Evolutionary conservation across 2,888 invertebrate genomes (phyloP).

Genomic region (Andrena haemorrhoa): DNA sequence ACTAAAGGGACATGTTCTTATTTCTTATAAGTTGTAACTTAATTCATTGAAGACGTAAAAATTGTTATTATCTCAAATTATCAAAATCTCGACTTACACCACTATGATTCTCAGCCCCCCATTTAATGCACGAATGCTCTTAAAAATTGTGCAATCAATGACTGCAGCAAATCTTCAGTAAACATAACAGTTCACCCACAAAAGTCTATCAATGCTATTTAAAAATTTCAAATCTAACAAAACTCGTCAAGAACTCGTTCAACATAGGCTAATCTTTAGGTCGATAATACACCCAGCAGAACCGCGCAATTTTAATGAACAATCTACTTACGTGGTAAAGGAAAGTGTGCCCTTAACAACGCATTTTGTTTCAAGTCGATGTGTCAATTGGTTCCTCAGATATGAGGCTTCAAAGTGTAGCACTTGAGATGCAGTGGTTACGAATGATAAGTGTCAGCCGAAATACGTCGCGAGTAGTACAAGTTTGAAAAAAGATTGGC

Average conservation of each 20-base stretch:
- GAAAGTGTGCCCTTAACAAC: neutral
- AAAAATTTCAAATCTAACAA: neutral
- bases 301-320: neutral
- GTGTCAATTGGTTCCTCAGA: neutral
- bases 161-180: too few species aligned
- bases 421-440: neutral
- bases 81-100: neutral
- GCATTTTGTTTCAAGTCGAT: slow-evolving; percentile 16
- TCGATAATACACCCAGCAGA: neutral
- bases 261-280: neutral
- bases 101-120: neutral
- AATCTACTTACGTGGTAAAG: too few species aligned
- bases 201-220: too few species aligned
- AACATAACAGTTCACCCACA: too few species aligned
- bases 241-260: neutral
- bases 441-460: slow-evolving; percentile 1
- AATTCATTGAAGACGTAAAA: too few species aligned
- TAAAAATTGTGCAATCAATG: neutral
- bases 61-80: too few species aligned
- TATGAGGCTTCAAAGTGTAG: neutral
- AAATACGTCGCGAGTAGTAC: neutral
- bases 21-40: too few species aligned
- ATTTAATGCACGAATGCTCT: neutral
- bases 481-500: neutral
- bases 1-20: too few species aligned